A percentile compares a stretch with the other conserved stretches of the same genome.
Evolutionary conservation across 1,140 invertebrate genomes (phyloP).

Genomic region (Polyergus mexicanus): DNA sequence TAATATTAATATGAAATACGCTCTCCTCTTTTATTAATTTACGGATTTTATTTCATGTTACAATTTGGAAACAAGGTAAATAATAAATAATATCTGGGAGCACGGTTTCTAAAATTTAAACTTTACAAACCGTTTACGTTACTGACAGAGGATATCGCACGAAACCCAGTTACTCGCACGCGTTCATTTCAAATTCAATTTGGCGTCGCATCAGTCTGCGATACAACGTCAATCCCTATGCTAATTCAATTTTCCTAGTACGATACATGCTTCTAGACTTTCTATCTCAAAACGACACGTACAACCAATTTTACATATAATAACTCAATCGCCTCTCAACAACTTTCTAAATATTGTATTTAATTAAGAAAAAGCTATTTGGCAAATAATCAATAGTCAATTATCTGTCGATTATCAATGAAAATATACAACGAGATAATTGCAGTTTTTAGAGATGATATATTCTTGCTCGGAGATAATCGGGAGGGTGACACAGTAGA

Average conservation of each 20-base stretch:
- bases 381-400: background rate
- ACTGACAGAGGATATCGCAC: conserved; percentile 30
- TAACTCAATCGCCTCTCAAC: too few relatives aligned
- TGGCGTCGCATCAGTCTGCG: conserved; percentile 67
- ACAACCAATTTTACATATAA: background rate
- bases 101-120: conserved; percentile 33
- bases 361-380: conserved; percentile 12
- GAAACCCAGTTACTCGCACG: conserved; percentile 43
- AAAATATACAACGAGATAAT: background rate
- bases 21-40: background rate
- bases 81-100: background rate
- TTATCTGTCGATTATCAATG: background rate
- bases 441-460: background rate
- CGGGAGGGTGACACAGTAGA: background rate
- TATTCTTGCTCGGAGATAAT: background rate
- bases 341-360: background rate
- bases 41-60: background rate
- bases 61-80: background rate
- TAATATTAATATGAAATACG: background rate
- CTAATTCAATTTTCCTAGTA: conserved; percentile 62
- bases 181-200: conserved; percentile 70
- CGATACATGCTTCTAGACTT: conserved; percentile 53
- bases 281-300: background rate
- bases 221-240: conserved; percentile 70
- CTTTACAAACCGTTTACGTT: conserved; percentile 53